Base-by-base conservation (phyloP, 1,140 invertebrate species). In the Ylistrum balloti region DNA sequence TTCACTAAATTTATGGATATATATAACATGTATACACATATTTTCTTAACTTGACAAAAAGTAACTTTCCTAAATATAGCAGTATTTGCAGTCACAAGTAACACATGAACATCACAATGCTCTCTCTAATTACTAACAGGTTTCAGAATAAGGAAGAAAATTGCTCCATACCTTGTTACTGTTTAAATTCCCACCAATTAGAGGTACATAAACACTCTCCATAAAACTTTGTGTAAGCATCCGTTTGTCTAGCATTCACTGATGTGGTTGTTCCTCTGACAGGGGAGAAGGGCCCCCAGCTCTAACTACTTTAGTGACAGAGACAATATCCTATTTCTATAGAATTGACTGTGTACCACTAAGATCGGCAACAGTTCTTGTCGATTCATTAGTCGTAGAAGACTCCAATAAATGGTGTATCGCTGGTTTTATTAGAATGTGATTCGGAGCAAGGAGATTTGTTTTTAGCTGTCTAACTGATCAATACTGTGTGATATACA, bases 361-460 rank as follows among this genome's bases (percentile, higher is more conserved):
- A 74, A 74, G 56, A 74, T 17, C 56, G 0, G 56, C 56, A 74
- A 28, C 56, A 74, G 5, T 28, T 28, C 22, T 74, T 1, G 22
- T n/a, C n/a, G 56, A 74, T 74, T 74, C 56, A 74, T 74, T 74
- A 74, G 56, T 28, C 56, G 22, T 28, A 74, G 56, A n/a, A 74
- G 56, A 74, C 56, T 9, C 9, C 56, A 74, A 74, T 74, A 17
- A 74, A 74, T 74, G 15, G 56, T 74, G 56, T n/a, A 74, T 74
- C 56, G 56, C 56, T 74, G 56, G 56, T 74, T 74, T 74, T 74
- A 74, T 74, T 74, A 74, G 56, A 74, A 28, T 22, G n/a, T 74
- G 56, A 74, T 74, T 74, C n/a, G 17, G 56, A 74, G 56, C 56
- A 74, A 74, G 56, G 56, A 74, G 56, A 74, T 74, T 74, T 74